A percentile compares a stretch with the other conserved stretches of the same genome.
phyloP scores from a whole-genome alignment of 2,888 invertebrate species.

The Pyrrhosoma nymphula region DNA sequence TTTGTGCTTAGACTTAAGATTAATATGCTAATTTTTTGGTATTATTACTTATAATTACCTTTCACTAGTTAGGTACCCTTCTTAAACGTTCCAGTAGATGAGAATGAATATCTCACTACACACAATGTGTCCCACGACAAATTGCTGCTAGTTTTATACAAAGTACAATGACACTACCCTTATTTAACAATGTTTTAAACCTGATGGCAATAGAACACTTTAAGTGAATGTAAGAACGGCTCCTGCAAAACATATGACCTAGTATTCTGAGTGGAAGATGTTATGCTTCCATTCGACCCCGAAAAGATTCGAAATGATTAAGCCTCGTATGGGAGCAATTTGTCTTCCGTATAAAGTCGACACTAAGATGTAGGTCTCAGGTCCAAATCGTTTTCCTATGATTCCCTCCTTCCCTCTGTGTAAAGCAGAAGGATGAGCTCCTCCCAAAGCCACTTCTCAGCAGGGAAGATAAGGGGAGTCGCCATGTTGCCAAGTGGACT shows the following conservation, averaged over 20 bases:
- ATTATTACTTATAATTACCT: too few relatives aligned
- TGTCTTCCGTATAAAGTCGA: constrained; percentile 46
- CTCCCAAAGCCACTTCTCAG: neutral
- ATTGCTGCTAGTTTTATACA: too few relatives aligned
- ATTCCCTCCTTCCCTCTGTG: constrained; percentile 3
- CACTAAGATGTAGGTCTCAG: constrained; percentile 51
- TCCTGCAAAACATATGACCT: neutral
- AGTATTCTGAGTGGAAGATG: constrained; percentile 12
- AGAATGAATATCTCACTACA: too few relatives aligned
- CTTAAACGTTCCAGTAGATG: too few relatives aligned
- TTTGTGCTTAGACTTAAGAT: too few relatives aligned
- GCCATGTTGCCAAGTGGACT: neutral
- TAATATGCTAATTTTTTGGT: too few relatives aligned
- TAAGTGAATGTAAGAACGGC: too few relatives aligned
- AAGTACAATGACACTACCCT: too few relatives aligned
- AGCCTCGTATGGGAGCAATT: constrained; percentile 32
- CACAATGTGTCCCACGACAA: too few relatives aligned
- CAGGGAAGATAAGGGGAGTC: neutral
- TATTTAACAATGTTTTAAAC: too few relatives aligned
- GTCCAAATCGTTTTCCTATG: constrained; percentile 62
- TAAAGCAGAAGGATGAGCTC: neutral
- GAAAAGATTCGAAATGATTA: constrained; percentile 23
- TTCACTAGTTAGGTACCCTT: too few relatives aligned
- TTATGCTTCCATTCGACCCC: constrained; percentile 25
- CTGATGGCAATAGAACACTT: too few relatives aligned